Percentiles rank a stretch among this genome's conserved stretches.
Conservation (phyloP, 2,113 vertebrate species). For the Anguilla japonica region DNA sequence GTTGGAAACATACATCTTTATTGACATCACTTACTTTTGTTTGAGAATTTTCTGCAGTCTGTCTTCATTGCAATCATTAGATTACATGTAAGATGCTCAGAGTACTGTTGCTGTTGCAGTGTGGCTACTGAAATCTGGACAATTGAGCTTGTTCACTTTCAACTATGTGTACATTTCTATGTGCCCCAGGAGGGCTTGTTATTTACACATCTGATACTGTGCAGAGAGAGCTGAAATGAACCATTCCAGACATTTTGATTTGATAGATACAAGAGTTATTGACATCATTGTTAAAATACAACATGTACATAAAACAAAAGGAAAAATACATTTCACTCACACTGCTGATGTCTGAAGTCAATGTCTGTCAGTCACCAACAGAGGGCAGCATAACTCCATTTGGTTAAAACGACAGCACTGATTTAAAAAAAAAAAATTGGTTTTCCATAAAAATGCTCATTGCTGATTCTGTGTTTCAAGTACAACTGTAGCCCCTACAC, state of each 20-base stretch:
- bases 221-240: not conserved
- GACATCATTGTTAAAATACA: not conserved
- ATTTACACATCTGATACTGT: not conserved
- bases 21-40: not conserved
- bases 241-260: not conserved
- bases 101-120: not conserved
- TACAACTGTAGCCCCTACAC: not conserved
- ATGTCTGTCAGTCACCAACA: conserved; percentile 27
- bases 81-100: not conserved
- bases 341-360: not conserved
- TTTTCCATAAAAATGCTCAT: not conserved
- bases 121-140: not conserved
- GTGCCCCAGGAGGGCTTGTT: not conserved
- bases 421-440: not conserved
- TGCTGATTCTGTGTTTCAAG: not conserved
- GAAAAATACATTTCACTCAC: not conserved
- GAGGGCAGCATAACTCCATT: conserved; percentile 37
- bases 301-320: not conserved
- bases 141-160: not conserved
- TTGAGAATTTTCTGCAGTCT: not conserved
- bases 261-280: not conserved
- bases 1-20: not conserved
- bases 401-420: not conserved
- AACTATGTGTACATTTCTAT: not conserved
- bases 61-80: not conserved